phyloP scores from a whole-genome alignment of 2,888 invertebrate genomes.

The Chymomyza procnemis region DNA sequence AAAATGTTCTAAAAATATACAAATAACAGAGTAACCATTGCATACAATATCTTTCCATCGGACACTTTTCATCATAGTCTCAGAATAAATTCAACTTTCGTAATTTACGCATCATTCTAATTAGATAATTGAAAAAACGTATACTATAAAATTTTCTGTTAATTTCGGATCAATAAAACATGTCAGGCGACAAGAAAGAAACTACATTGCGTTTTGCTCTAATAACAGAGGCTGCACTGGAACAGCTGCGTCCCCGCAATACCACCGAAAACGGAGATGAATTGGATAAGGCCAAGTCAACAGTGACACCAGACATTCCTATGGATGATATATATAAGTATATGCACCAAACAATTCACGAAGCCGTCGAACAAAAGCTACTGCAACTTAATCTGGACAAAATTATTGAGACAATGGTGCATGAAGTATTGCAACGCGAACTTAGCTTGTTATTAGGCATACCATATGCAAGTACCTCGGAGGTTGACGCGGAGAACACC shows the following conservation, averaged over 20 bases:
- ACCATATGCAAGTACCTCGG: neutral
- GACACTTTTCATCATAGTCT: too few species aligned
- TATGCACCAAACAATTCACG: constrained; percentile 24
- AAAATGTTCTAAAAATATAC: too few species aligned
- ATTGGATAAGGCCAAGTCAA: neutral
- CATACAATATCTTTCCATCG: too few species aligned
- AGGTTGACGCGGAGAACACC: too few species aligned
- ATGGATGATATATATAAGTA: constrained; percentile 22
- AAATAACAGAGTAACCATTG: too few species aligned
- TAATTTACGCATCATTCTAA: too few species aligned
- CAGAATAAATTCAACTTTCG: too few species aligned
- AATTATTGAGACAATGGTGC: neutral
- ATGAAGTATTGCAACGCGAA: neutral
- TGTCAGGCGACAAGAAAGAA: constrained; percentile 7
- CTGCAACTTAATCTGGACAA: constrained; percentile 20
- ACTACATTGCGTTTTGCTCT: constrained; percentile 46
- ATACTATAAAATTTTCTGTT: too few species aligned
- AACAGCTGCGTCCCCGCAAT: constrained; percentile 22
- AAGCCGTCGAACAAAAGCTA: constrained; percentile 26
- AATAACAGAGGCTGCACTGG: constrained; percentile 43
- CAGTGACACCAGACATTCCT: neutral
- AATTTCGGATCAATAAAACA: neutral
- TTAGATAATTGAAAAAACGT: too few species aligned
- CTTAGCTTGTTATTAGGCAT: neutral
- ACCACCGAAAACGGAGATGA: neutral